A percentile compares a stretch with the other conserved stretches of the same genome.
phyloP scores from a whole-genome alignment of 2,888 invertebrate species.

The Dynastes hyllus region DNA sequence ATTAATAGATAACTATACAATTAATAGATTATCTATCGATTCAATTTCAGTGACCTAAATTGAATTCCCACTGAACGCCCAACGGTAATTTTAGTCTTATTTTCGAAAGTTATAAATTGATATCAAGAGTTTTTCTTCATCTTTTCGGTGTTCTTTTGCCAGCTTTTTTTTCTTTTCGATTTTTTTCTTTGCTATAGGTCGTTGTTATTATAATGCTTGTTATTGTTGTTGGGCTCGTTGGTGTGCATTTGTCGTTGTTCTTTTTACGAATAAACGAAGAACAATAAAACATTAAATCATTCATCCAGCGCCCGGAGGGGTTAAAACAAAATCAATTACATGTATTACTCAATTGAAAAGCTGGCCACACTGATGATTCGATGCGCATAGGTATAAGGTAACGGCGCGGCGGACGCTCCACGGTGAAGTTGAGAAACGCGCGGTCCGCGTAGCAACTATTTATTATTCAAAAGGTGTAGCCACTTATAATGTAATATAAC shows the following conservation, averaged over 20 bases:
- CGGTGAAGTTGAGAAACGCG: constrained; percentile 33
- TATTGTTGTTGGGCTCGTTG: constrained; percentile 32
- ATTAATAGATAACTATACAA: constrained; percentile 39
- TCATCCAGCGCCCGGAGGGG: constrained; percentile 55
- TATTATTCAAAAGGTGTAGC: constrained; percentile 50
- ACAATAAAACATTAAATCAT: constrained; percentile 58
- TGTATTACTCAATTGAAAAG: constrained; percentile 57
- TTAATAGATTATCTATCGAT: constrained; percentile 48
- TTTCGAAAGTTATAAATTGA: constrained; percentile 20
- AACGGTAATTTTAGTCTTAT: constrained; percentile 4
- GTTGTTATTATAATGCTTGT: constrained; percentile 35
- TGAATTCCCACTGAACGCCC: constrained; percentile 48
- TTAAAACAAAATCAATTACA: constrained; percentile 58
- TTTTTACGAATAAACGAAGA: constrained; percentile 46
- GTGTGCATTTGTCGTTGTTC: constrained; percentile 23
- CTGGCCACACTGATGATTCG: constrained; percentile 30
- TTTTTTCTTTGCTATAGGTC: not conserved
- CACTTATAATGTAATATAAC: constrained; percentile 48
- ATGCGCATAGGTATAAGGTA: constrained; percentile 1
- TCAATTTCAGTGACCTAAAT: constrained; percentile 57
- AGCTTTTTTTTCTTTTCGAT: constrained; percentile 2
- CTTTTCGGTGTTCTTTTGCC: constrained; percentile 31
- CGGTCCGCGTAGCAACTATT: constrained; percentile 42
- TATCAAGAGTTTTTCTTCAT: constrained; percentile 8
- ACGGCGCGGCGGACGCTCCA: not conserved